Evolutionary conservation across 2,888 invertebrate species (phyloP), one percentile per base, ranked within the genome.

Genomic region (Charanyca ferruginea): DNA sequence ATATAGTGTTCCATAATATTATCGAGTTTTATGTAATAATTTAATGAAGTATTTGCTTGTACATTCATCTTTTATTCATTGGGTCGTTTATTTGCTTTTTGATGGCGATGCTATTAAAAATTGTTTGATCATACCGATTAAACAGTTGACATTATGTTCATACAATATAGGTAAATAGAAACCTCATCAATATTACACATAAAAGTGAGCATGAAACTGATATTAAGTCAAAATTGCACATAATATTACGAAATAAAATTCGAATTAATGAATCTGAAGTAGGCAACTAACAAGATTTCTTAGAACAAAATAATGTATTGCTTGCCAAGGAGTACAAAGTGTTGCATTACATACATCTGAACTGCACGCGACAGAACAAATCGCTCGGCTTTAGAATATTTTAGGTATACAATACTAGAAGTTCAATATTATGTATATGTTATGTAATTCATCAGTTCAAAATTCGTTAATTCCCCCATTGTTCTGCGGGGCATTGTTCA

Each of bases 381-480:
- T 16, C n/a, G 23, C 48, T n/a, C 25, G 16, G 8, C 11, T 22
- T 23, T 47, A 22, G 13, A 59, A 51, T 51, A 66, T 47, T 49
- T 54, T 25, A 58, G 52, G 51, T 25, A 44, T 54, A 13, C 28
- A 35, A n/a, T 63, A 61, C 47, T 23, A 28, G 42, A 45, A 38
- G 38, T 16, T 38, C 38, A 38, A 9, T 38, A 38, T 38, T 16
- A 38, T 38, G 38, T 47, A 22, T 38, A 55, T 25, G 11, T 57
- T 61, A 51, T 59, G 13, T 65, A 59, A 67, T 73, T 60, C 66
- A 68, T 55, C 65, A 61, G 60, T 65, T 58, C 49, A 62, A 79
- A 81, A 81, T 78, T 78, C 54, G 78, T 78, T 66, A 68, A 80
- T 76, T 79, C 62, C 70, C 66, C 72, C 59, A 80, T 81, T 81